Evolutionary conservation across 2,113 vertebrate species (phyloP), one percentile per base, ranked within the genome.

Genomic region (Corapipo altera): DNA sequence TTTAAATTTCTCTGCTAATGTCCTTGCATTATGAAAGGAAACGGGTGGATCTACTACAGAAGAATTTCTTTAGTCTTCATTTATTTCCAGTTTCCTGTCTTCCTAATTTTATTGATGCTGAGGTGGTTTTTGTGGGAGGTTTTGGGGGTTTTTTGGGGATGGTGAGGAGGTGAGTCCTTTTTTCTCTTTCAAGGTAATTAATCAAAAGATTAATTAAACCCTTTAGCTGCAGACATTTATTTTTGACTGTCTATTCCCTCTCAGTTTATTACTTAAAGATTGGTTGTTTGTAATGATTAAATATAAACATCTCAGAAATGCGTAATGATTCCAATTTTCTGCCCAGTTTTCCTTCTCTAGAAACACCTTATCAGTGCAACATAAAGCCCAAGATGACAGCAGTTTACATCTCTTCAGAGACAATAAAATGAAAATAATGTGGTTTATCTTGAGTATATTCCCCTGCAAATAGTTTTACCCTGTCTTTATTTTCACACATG

Each of bases 261-360:
- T 15, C 28, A 35, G 12, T 91, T 91, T 72, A 82, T 94, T 90
- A 64, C 74, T 95, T 33, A 83, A 88, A 91, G 65, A 71, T 85
- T 6, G 33, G 1, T 39, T 95, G 35, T 2, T 90, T 77, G 46
- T 74, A 80, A 80, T 86, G 39, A 81, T 88, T 84, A 80, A 88
- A 83, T 79, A 46, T 54, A 57, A 77, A 10, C 55, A 91, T 46
- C 51, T 84, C 46, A 80, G 62, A 88, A 93, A 86, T 49, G 15
- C 21, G 48, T 73, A 91, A 91, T 80, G 46, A 85, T 80, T n/a
- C 67, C 51, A 90, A 80, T 95, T 96, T 96, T 87, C 78, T 80
- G 58, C 64, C 73, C 89, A 54, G 57, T 85, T 89, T 82, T 16
- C 30, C 37, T 83, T 85, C 82, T 48, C 59, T 33, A 54, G 64